Conservation (phyloP, 2,888 invertebrate genomes). For the Formica aserva region DNA sequence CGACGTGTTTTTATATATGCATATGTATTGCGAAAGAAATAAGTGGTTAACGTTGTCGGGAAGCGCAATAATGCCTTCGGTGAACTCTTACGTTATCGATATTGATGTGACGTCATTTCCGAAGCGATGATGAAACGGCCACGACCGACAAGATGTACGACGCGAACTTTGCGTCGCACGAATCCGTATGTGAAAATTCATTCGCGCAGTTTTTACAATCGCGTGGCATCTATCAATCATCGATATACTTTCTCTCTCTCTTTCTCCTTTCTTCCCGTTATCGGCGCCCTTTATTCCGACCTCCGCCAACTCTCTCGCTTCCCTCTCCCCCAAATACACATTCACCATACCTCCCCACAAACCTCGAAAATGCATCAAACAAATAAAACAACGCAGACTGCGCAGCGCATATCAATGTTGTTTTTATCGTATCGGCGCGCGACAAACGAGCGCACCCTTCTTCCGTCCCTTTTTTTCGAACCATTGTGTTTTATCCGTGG, state of each 20-base stretch:
- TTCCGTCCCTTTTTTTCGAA: slow-evolving; percentile 53
- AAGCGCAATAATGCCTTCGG: background rate
- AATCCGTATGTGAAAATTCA: slow-evolving; percentile 73
- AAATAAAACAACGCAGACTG: slow-evolving; percentile 54
- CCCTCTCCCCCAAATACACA: slow-evolving; percentile 30
- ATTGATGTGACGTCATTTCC: slow-evolving; percentile 36
- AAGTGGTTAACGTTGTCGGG: background rate
- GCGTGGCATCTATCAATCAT: slow-evolving; percentile 77
- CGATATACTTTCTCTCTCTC: slow-evolving; percentile 60
- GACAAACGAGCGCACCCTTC: slow-evolving; percentile 64
- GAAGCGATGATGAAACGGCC: slow-evolving; percentile 53
- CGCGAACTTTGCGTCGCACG: slow-evolving; percentile 63
- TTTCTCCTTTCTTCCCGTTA: slow-evolving; percentile 56
- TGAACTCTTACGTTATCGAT: slow-evolving; percentile 39
- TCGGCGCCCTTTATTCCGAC: slow-evolving; percentile 22
- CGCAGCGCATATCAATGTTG: slow-evolving; percentile 45
- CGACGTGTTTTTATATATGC: background rate
- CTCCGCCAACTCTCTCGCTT: slow-evolving; percentile 36
- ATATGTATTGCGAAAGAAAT: background rate
- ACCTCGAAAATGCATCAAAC: slow-evolving; percentile 58
- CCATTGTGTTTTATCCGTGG: slow-evolving; percentile 58
- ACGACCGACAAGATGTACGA: slow-evolving; percentile 58
- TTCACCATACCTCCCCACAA: background rate
- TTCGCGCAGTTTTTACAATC: slow-evolving; percentile 74
- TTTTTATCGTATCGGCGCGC: slow-evolving; percentile 66